These are phyloP conservation scores for Beris chalybata DNA, from an alignment of 2,888 invertebrate species.

Conservation along the genomic window DNA sequence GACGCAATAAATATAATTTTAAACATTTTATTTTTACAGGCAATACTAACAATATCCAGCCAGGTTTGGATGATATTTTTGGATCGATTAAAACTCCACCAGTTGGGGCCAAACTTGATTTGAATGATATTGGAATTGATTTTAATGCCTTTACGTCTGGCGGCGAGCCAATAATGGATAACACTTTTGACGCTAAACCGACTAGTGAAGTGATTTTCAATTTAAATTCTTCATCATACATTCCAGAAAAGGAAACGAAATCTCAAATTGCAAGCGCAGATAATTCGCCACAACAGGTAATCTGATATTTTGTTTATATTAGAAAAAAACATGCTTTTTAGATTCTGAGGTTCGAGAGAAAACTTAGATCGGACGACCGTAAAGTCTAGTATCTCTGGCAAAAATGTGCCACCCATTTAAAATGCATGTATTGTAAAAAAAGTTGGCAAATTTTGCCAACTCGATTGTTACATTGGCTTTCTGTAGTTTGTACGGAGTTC, in stretches of 20 bases:
- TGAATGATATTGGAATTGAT: slow-evolving; percentile 43
- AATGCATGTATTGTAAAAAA: too few relatives aligned
- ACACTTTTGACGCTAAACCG: background rate
- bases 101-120: background rate
- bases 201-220: slow-evolving; percentile 13
- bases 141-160: slow-evolving; percentile 43
- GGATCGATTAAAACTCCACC: slow-evolving; percentile 54
- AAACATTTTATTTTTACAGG: slow-evolving; percentile 40
- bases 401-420: too few relatives aligned
- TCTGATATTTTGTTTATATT: background rate
- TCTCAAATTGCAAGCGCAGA: slow-evolving; percentile 47
- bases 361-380: too few relatives aligned
- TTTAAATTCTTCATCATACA: slow-evolving; percentile 14
- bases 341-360: too few relatives aligned
- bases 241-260: slow-evolving; percentile 22
- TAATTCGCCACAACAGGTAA: slow-evolving; percentile 59
- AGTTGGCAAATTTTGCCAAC: too few relatives aligned
- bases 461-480: too few relatives aligned
- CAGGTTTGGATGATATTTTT: slow-evolving; percentile 67
- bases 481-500: too few relatives aligned
- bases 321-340: too few relatives aligned
- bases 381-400: too few relatives aligned
- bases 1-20: background rate
- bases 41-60: slow-evolving; percentile 43
- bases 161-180: background rate